These are phyloP conservation scores for Sebastes reedi DNA, from an alignment of 2,797 vertebrate genomes.

Conservation along the genomic window DNA sequence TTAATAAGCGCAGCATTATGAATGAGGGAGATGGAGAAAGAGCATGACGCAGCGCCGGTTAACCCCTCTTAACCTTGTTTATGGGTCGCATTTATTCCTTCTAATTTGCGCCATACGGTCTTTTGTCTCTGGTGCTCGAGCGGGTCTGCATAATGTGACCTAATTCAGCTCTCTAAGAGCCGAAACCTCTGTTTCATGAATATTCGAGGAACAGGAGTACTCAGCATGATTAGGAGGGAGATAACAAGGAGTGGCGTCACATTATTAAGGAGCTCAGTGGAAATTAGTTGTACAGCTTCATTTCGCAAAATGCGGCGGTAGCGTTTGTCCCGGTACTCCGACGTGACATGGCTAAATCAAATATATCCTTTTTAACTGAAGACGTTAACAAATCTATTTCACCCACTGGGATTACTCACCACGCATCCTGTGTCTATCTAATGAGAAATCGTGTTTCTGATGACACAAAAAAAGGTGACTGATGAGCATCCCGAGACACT, in stretches of 20 bases:
- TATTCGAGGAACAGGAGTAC: slow-evolving; percentile 46
- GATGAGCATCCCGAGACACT: slow-evolving; percentile 32
- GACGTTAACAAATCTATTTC: not conserved
- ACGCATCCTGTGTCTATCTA: not conserved
- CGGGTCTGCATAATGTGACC: slow-evolving; percentile 54
- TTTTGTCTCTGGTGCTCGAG: slow-evolving; percentile 39
- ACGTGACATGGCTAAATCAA: not conserved
- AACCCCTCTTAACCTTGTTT: slow-evolving; percentile 65
- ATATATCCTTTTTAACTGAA: not conserved
- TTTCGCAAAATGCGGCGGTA: not conserved
- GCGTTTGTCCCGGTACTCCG: not conserved
- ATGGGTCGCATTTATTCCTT: slow-evolving; percentile 11
- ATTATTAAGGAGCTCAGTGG: slow-evolving; percentile 38
- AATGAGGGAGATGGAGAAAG: not conserved
- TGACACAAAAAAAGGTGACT: slow-evolving; percentile 15
- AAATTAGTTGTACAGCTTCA: slow-evolving; percentile 15
- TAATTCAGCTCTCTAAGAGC: slow-evolving; percentile 56
- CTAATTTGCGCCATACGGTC: not conserved
- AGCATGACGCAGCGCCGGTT: slow-evolving; percentile 17
- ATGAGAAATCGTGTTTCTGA: slow-evolving; percentile 3
- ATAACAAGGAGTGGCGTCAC: slow-evolving; percentile 35
- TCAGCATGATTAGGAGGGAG: slow-evolving; percentile 22
- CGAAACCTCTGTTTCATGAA: slow-evolving; percentile 48
- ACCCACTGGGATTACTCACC: not conserved
- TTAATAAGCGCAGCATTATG: slow-evolving; percentile 14